phyloP scores from a whole-genome alignment of 2,113 vertebrate species.

The Noturus placidus region DNA sequence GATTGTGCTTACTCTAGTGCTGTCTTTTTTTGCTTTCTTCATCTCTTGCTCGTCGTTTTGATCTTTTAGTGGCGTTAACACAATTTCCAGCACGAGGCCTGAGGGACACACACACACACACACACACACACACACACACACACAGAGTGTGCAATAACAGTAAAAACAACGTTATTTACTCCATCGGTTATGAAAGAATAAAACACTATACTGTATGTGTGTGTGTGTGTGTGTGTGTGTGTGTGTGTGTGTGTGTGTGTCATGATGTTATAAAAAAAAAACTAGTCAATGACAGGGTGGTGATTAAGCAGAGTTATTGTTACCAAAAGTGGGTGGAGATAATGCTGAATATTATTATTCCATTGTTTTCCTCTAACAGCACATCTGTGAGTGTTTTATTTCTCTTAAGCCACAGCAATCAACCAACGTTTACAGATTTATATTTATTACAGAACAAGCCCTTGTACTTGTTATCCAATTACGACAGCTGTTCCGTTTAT shows the following conservation, averaged over 20 bases:
- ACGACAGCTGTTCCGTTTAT: background rate
- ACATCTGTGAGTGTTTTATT: background rate
- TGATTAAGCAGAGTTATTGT: too few relatives aligned
- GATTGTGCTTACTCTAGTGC: background rate
- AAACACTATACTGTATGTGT: background rate
- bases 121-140: conserved; percentile 11
- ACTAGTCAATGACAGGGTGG: too few relatives aligned
- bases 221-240: too few relatives aligned
- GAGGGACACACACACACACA: background rate
- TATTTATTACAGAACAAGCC: too few relatives aligned
- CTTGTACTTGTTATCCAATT: too few relatives aligned
- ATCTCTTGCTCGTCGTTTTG: background rate
- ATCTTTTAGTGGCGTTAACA: conserved; percentile 21
- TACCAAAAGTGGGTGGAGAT: too few relatives aligned
- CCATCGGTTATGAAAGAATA: background rate
- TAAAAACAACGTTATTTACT: background rate
- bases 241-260: background rate
- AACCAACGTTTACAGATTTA: background rate
- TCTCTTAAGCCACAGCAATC: background rate
- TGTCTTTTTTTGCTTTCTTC: conserved; percentile 9
- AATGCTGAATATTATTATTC: background rate
- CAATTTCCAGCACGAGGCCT: conserved; percentile 35
- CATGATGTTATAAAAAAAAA: background rate
- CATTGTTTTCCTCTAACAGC: background rate
- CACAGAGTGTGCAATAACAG: background rate